Conservation (phyloP, 2,888 invertebrate genomes). For the Pyrochroa serraticornis region DNA sequence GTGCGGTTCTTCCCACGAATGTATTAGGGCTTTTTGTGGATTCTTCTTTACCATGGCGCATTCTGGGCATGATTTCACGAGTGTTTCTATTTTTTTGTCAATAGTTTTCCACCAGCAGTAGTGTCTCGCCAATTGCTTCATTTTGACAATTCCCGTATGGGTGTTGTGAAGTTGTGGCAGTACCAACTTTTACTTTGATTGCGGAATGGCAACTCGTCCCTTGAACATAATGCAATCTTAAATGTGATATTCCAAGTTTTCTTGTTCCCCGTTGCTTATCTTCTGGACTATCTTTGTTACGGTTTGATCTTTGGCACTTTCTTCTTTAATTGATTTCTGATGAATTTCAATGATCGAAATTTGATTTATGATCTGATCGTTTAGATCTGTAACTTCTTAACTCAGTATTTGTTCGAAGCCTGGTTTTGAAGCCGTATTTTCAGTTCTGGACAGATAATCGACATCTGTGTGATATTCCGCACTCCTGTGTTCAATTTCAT, state of each 20-base stretch:
- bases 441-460: slow-evolving; percentile 22
- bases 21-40: slow-evolving; percentile 23
- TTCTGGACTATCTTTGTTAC: neutral
- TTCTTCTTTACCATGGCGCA: slow-evolving; percentile 23
- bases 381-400: slow-evolving; percentile 7
- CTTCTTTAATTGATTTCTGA: slow-evolving; percentile 2
- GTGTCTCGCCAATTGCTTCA: slow-evolving; percentile 36
- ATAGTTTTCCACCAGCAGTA: slow-evolving; percentile 38
- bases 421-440: neutral
- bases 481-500: slow-evolving; percentile 2
- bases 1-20: slow-evolving; percentile 38
- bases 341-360: neutral
- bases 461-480: slow-evolving; percentile 13
- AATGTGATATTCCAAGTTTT: neutral
- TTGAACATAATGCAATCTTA: slow-evolving; percentile 2
- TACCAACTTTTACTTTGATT: neutral
- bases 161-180: slow-evolving; percentile 1
- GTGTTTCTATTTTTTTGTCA: slow-evolving; percentile 36
- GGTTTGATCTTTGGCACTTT: neutral
- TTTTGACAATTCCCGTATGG: slow-evolving; percentile 24
- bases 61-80: slow-evolving; percentile 29
- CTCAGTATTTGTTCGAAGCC: neutral
- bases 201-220: slow-evolving; percentile 4
- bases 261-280: neutral
- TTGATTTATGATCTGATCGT: slow-evolving; percentile 3